Evolutionary conservation across 2,888 invertebrate species (phyloP), one percentile per base, ranked within the genome.

Genomic region (Oxyteleia sp.): DNA sequence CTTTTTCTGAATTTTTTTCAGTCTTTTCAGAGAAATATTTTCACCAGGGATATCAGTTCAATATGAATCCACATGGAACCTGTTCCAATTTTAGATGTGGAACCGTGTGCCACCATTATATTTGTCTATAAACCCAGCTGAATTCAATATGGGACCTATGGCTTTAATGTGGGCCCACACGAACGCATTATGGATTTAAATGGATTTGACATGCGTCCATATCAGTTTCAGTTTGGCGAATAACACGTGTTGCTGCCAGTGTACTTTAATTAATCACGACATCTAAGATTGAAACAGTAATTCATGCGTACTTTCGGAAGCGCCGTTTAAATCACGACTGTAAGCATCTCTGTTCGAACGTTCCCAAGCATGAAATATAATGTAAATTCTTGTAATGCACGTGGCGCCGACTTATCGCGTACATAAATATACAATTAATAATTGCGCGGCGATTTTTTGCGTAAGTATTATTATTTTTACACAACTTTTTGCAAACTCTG

Each of bases 281-380:
- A 55, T 69, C 75, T 61, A 66, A 81, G 66, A 74, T 74, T 85
- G 81, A 75, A 86, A 84, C 84, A 88, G 71, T 89, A 90, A 90
- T 91, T 91, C 89, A 88, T 89, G 89, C 89, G 86, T 85, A 80
- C 86, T 87, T 87, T 87, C 82, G 86, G 89, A 89, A 90, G 85
- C 87, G 88, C 88, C 89, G 87, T 87, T 90, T 90, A 89, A 89
- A 86, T 81, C 38, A 85, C 87, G 57, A 66, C 71, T 82, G 71
- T 66, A 20, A 29, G 53, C 57, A 51, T 23, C 53, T 57, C 76
- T 92, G 92, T 92, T 90, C 90, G 86, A 78, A 89, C 83, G 88
- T 90, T 89, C 87, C 90, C 86, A 88, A 85, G 88, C 92, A 86
- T 91, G 90, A 92, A 91, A 92, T 90, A 89, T 86, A 88, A 92